Conservation (phyloP, 53 echinoderm and acorn worm species). For the Mesocentrotus franciscanus region DNA sequence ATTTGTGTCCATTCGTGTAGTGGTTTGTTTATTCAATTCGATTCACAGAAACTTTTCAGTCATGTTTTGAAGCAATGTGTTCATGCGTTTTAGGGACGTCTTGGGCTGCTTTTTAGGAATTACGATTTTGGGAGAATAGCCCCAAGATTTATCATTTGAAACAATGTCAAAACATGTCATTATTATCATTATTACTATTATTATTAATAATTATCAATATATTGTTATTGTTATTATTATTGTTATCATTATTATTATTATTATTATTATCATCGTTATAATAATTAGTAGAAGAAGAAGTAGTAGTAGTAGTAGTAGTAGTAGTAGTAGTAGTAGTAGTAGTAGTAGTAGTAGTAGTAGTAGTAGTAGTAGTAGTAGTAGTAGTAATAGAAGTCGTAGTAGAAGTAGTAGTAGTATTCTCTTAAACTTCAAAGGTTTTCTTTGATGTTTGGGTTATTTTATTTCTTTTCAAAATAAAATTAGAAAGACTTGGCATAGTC, state of each 20-base stretch:
- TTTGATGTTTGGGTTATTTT: background rate
- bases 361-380: constrained; percentile 61
- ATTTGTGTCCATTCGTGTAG: background rate
- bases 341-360: constrained; percentile 61
- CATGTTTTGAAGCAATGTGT: too few species aligned
- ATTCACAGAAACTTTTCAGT: background rate
- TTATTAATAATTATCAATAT: too few species aligned
- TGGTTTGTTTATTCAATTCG: background rate
- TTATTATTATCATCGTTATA: background rate
- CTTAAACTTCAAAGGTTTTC: background rate
- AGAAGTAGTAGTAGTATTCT: constrained; percentile 28
- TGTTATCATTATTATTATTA: background rate
- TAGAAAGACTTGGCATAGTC: background rate
- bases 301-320: constrained; percentile 61
- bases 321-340: constrained; percentile 59
- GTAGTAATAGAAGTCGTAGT: constrained; percentile 28
- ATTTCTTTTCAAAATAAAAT: background rate
- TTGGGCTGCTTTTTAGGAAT: too few species aligned
- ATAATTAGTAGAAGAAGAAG: constrained; percentile 52
- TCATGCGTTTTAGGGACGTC: too few species aligned
- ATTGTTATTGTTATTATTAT: too few species aligned
- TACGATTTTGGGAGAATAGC: too few species aligned
- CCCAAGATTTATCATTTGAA: too few species aligned
- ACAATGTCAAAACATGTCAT: too few species aligned
- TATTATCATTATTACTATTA: too few species aligned